Conservation (phyloP, 1,140 invertebrate genomes). For the Aphidius gifuensis region DNA sequence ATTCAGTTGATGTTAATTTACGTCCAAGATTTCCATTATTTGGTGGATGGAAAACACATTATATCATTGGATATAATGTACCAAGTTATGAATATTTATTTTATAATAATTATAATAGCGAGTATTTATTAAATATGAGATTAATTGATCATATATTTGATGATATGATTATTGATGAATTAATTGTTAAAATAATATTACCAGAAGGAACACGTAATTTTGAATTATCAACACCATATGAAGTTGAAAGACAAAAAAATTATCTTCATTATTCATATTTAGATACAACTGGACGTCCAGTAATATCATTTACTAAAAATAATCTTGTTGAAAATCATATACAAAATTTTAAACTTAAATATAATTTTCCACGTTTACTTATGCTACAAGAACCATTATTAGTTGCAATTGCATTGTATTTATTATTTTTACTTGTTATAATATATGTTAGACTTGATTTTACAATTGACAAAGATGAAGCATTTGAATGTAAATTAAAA, state of each 20-base stretch:
- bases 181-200: slow-evolving; percentile 87
- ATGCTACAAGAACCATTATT: slow-evolving; percentile 92
- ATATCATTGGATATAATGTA: slow-evolving; percentile 95
- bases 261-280: slow-evolving; percentile 89
- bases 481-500: slow-evolving; percentile 58
- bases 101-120: slow-evolving; percentile 64
- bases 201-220: slow-evolving; percentile 89
- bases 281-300: slow-evolving; percentile 89
- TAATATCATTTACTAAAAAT: slow-evolving; percentile 79
- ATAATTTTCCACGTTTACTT: slow-evolving; percentile 79
- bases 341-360: slow-evolving; percentile 84
- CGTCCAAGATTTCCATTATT: slow-evolving; percentile 95
- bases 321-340: slow-evolving; percentile 97
- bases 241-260: slow-evolving; percentile 71
- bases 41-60: slow-evolving; percentile 98
- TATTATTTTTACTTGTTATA: slow-evolving; percentile 89
- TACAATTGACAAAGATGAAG: slow-evolving; percentile 73
- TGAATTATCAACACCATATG: slow-evolving; percentile 79
- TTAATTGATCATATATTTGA: slow-evolving; percentile 95
- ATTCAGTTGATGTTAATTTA: slow-evolving; percentile 92
- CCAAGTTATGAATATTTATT: slow-evolving; percentile 95
- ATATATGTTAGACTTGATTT: slow-evolving; percentile 95
- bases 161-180: slow-evolving; percentile 91
- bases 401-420: slow-evolving; percentile 82
- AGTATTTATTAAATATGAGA: slow-evolving; percentile 87